Conservation (phyloP, 2,113 vertebrate species). For the Notothenia coriiceps region DNA sequence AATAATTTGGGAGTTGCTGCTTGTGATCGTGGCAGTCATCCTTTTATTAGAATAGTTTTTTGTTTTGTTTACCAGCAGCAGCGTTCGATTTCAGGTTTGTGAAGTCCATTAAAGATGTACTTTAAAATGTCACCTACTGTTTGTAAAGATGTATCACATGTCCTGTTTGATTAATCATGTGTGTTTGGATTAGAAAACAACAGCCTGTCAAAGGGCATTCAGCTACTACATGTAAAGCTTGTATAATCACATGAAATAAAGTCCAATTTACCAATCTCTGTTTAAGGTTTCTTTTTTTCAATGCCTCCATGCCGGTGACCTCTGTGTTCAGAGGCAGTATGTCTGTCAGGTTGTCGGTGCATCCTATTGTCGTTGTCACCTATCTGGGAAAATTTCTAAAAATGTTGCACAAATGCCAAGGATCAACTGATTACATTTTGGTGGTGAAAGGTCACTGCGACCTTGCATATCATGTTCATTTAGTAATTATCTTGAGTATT, state of each 20-base stretch:
- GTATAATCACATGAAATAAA: constrained; percentile 63
- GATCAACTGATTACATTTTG: too few relatives aligned
- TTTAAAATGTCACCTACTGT: constrained; percentile 31
- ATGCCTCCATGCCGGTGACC: too few relatives aligned
- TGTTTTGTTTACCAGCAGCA: constrained; percentile 36
- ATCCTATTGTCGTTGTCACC: too few relatives aligned
- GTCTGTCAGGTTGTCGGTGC: too few relatives aligned
- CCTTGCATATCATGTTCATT: too few relatives aligned
- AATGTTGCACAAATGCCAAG: too few relatives aligned
- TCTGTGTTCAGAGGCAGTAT: too few relatives aligned
- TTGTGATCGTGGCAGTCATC: constrained; percentile 7
- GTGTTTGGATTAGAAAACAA: constrained; percentile 1
- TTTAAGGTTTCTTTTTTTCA: neutral
- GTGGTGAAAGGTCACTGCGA: too few relatives aligned
- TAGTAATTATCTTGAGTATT: too few relatives aligned
- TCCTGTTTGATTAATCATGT: constrained; percentile 22
- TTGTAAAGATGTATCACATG: constrained; percentile 17
- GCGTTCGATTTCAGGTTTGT: neutral
- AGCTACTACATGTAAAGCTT: constrained; percentile 47
- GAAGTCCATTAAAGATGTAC: constrained; percentile 27
- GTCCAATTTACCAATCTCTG: constrained; percentile 14
- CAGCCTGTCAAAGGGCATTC: neutral
- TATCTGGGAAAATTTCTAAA: too few relatives aligned
- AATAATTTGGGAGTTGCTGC: constrained; percentile 30
- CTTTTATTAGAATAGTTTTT: constrained; percentile 19